These are phyloP conservation scores for Nothoprocta pentlandii DNA, from an alignment of 2,113 vertebrate genomes.

Conservation along the genomic window DNA sequence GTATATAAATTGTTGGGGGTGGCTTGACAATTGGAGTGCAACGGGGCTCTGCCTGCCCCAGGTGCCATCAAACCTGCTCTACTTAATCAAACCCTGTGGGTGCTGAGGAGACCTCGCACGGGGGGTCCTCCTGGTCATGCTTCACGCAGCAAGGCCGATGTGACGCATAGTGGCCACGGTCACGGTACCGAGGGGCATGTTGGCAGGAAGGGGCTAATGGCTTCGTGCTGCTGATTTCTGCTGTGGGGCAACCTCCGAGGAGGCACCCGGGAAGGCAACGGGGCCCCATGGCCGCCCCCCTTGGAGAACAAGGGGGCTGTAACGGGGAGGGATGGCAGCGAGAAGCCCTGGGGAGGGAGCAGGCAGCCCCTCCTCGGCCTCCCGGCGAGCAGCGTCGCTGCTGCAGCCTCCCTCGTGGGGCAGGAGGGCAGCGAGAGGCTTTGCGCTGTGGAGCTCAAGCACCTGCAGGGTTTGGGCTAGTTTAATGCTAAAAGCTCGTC, in stretches of 20 bases:
- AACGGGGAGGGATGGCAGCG: accelerated
- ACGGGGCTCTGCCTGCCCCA: not conserved
- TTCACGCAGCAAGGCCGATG: accelerated
- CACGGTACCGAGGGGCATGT: accelerated
- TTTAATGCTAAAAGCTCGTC: not conserved
- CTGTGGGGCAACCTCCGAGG: not conserved
- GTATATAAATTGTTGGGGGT: accelerated
- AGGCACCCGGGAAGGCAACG: accelerated
- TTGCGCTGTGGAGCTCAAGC: accelerated
- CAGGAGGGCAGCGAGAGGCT: not conserved
- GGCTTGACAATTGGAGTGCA: accelerated
- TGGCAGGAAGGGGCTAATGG: not conserved
- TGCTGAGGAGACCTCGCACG: accelerated
- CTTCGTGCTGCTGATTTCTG: not conserved
- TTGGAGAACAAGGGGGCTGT: not conserved
- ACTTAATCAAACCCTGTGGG: not conserved
- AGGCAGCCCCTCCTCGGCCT: not conserved
- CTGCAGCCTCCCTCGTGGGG: accelerated
- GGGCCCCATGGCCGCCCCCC: not conserved
- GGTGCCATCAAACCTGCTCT: not conserved
- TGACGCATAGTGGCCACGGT: not conserved
- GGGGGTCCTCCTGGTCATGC: accelerated
- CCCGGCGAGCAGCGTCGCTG: accelerated
- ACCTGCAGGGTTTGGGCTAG: accelerated
- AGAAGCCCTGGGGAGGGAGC: not conserved